Evolutionary conservation across 1,140 invertebrate species (phyloP), one percentile per base, ranked within the genome.

Genomic region (Choristoneura fumiferana): DNA sequence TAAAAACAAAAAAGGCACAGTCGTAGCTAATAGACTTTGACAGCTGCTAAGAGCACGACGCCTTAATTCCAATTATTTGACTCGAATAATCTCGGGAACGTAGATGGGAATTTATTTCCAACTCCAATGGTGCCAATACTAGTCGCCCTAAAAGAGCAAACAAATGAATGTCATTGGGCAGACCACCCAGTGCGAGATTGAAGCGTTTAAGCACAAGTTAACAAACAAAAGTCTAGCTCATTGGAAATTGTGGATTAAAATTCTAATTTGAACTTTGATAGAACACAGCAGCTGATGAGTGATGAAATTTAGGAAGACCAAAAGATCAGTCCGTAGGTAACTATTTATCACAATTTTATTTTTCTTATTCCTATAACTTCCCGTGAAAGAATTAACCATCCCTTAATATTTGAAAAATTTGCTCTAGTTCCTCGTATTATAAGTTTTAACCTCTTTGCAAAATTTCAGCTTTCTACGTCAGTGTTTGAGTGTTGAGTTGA

Each of bases 21-120:
- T 17, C 17, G 4, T 10, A 8, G 22, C 18, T 22, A 29, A 49
- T 5, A 12, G 10, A 22, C 10, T 49, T 22, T 33, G 43, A 49
- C 43, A 49, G 9, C 18, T 18, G 14, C 18, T 49, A 49, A 29
- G 29, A 49, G 22, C 17, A 49, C 14, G 43, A 29, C 22, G 17
- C 22, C 18, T 18, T 14, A 43, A 49, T 49, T 49, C 43, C 18
- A 49, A 49, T 49, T 49, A 49, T 49, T 22, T 49, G 43, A 49
- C 43, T 12, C 17, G 13, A n/a, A 22, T 17, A 49, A 49, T 49
- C 10, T 10, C n/a, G 22, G 43, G 43, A 17, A 13, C 18, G 22
- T 18, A 9, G 17, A 4, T 5, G 17, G 15, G 40, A 45, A 45
- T 45, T 33, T 49, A 13, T 49, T 8, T 33, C n/a, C 18, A 17